Evolutionary conservation across 2,888 invertebrate species (phyloP).

Genomic region (Craniophora ligustri): DNA sequence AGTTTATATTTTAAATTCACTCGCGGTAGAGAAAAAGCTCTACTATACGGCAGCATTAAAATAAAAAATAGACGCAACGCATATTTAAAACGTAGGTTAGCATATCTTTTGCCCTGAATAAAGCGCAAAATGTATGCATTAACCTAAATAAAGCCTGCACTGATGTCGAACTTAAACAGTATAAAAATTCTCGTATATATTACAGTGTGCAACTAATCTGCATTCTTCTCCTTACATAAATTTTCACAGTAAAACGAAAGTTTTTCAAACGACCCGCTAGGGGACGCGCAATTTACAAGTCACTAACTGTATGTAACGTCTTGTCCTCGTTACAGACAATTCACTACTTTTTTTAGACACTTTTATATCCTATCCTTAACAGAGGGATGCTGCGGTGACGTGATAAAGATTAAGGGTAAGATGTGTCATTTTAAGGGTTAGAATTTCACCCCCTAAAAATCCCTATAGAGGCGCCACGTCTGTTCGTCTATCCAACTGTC

Average conservation of each 20-base stretch:
- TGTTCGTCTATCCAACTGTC: no score
- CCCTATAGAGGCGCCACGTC: no score
- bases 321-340: constrained; percentile 59
- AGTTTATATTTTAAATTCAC: no score
- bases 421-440: constrained; percentile 4
- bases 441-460: no score
- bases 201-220: constrained; percentile 11
- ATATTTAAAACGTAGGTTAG: background rate
- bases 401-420: constrained; percentile 59
- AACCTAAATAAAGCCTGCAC: background rate
- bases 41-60: no score
- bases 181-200: constrained; percentile 12
- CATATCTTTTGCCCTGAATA: background rate
- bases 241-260: constrained; percentile 26
- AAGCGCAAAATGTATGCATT: background rate
- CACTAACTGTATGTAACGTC: constrained; percentile 38
- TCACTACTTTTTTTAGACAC: constrained; percentile 59
- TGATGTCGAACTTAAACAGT: background rate
- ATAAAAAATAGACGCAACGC: no score
- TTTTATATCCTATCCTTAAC: constrained; percentile 63
- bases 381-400: constrained; percentile 58
- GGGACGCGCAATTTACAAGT: constrained; percentile 38
- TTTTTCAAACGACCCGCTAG: constrained; percentile 40
- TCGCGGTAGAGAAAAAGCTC: no score
- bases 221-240: constrained; percentile 24